Conservation (phyloP, 2,888 invertebrate genomes). For the Acleris holmiana region DNA sequence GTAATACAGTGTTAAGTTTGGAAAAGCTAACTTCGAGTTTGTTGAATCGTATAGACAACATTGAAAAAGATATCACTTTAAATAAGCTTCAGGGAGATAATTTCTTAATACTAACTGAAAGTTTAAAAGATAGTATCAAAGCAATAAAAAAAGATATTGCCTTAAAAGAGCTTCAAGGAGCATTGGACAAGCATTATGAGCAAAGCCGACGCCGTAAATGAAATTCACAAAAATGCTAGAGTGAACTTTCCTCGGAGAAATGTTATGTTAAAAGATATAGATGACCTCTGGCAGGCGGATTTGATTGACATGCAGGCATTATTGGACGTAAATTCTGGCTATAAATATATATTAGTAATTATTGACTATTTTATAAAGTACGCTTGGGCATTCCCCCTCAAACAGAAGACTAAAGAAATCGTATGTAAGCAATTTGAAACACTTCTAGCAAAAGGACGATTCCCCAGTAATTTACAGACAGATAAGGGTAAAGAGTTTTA, state of each 20-base stretch:
- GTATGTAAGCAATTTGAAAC: slow-evolving; percentile 1
- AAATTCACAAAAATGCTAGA: slow-evolving; percentile 57
- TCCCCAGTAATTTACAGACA: slow-evolving; percentile 42
- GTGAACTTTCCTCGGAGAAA: slow-evolving; percentile 52
- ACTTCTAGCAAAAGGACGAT: background rate
- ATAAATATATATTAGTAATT: slow-evolving; percentile 11
- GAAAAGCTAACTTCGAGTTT: background rate
- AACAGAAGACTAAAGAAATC: slow-evolving; percentile 9
- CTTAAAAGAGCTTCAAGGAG: background rate
- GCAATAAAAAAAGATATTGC: too few species aligned
- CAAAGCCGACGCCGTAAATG: slow-evolving; percentile 44
- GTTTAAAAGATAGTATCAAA: too few species aligned
- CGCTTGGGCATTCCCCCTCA: slow-evolving; percentile 4
- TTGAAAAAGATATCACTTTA: slow-evolving; percentile 1
- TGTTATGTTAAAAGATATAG: slow-evolving; percentile 51
- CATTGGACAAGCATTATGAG: slow-evolving; percentile 24
- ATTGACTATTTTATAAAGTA: slow-evolving; percentile 7
- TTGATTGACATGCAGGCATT: slow-evolving; percentile 43
- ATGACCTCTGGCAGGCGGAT: slow-evolving; percentile 62
- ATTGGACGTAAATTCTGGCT: slow-evolving; percentile 4
- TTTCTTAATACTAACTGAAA: background rate
- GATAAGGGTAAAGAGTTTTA: slow-evolving; percentile 38
- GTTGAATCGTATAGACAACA: background rate
- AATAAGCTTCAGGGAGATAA: background rate
- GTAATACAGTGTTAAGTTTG: background rate